phyloP scores from a whole-genome alignment of 2,797 vertebrate genomes.

The Moxostoma hubbsi region DNA sequence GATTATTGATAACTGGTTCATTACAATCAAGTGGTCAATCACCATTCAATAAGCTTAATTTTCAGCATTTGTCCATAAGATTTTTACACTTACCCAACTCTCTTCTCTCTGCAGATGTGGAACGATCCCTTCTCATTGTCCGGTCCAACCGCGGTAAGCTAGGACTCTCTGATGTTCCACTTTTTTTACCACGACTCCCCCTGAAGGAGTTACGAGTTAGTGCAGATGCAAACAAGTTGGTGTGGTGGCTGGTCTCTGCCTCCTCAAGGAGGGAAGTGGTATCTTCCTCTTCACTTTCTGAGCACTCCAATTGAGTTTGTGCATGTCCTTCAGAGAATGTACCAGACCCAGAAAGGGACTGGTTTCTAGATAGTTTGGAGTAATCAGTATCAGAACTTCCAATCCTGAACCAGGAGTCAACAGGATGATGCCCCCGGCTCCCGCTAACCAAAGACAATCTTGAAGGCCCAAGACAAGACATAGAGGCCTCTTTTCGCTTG shows the following conservation, averaged over 20 bases:
- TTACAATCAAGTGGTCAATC: neutral
- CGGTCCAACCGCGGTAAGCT: constrained; percentile 84
- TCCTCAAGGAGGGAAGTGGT: constrained; percentile 73
- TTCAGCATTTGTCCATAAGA: neutral
- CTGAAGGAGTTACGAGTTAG: constrained; percentile 81
- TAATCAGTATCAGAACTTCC: constrained; percentile 77
- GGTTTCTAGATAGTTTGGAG: constrained; percentile 74
- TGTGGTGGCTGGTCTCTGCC: constrained; percentile 77
- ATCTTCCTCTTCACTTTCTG: constrained; percentile 82
- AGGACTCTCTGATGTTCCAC: constrained; percentile 71
- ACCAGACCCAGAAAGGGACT: constrained; percentile 70
- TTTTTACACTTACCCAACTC: constrained; percentile 80
- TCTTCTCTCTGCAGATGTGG: constrained; percentile 84
- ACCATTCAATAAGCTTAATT: neutral
- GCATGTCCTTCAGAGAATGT: constrained; percentile 74
- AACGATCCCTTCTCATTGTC: constrained; percentile 84
- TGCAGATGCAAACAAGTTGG: constrained; percentile 96
- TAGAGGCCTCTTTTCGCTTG: constrained; percentile 89
- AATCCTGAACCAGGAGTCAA: constrained; percentile 80
- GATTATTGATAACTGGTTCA: neutral
- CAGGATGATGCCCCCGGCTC: constrained; percentile 72
- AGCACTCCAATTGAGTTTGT: constrained; percentile 73
- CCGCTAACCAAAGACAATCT: constrained; percentile 74
- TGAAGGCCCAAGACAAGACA: constrained; percentile 84
- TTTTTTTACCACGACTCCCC: constrained; percentile 80